Base-by-base conservation (phyloP, 2,888 invertebrate species). In the Apoda limacodes region DNA sequence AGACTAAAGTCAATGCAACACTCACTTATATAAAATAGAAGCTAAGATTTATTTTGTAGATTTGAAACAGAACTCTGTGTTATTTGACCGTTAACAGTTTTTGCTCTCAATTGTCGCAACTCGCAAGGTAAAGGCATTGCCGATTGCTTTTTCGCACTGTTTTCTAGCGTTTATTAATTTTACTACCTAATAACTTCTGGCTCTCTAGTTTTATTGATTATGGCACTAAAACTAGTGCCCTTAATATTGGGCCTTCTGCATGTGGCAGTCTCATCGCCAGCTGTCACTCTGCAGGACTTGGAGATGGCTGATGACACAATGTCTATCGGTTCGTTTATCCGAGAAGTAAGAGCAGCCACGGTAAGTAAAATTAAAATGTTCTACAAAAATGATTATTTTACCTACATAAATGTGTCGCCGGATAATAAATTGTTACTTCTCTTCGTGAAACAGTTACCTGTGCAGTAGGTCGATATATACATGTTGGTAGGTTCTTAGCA, bases 271-370 rank as follows among this genome's bases (percentile, higher is more conserved):
- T 55, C 64, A 4, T 31, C 59, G 34, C 67, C 76, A 0, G 51
- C 58, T 3, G 35, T 55, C 4, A 59, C 59, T 2, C 53, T 76
- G 5, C 60, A 68, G 25, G 80, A 75, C 28, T 48, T 76, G 36
- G 59, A 66, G 36, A 46, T 71, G 33, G 71, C 65, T 10, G 82
- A 72, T 41, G 85, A 85, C 45, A 82, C 83, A 1, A 62, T 71
- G 35, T 66, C 83, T 13, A 82, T 85, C 4, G 85, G 83, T 35
- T 84, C 85, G 5, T 83, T 82, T 40, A 64, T 84, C 11, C 63
- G 86, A 24, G 84, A 83, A 63, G 71, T 83, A 1, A 66, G 85
- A 46, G 83, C 83, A 9, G 78, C 78, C 35, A 60, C 81, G 52
- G 82, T 82, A 49, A 68, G 68, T 52, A 4, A 12, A 9, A 10